Evolutionary conservation across 2,888 invertebrate genomes (phyloP).

Genomic region (Alentia gelatinosa): DNA sequence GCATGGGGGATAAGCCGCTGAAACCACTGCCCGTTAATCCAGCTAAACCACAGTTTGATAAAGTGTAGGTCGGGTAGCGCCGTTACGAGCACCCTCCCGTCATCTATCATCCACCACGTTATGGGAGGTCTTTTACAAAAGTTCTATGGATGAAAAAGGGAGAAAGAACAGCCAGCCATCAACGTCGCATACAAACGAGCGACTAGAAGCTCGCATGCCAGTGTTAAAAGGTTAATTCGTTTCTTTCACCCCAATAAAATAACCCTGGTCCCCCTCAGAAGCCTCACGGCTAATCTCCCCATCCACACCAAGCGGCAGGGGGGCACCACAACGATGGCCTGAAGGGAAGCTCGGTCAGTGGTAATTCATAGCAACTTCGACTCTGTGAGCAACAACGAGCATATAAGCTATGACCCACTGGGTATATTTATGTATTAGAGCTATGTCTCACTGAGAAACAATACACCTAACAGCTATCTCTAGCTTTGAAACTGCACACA

Average conservation of each 20-base stretch:
- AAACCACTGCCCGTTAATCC: background rate
- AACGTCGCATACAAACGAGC: slow-evolving; percentile 14
- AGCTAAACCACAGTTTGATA: background rate
- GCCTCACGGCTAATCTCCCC: background rate
- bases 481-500: too few species aligned
- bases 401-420: too few species aligned
- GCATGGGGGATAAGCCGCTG: background rate
- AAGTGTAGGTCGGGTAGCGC: background rate
- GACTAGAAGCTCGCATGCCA: background rate
- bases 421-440: too few species aligned
- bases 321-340: too few species aligned
- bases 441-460: too few species aligned
- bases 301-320: background rate
- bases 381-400: too few species aligned
- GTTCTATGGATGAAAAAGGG: background rate
- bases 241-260: slow-evolving; percentile 26
- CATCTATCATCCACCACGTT: background rate
- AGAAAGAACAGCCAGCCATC: background rate
- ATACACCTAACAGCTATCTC: too few species aligned
- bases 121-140: slow-evolving; percentile 3
- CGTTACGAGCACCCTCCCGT: background rate
- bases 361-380: too few species aligned
- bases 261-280: background rate
- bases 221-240: slow-evolving; percentile 16
- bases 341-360: too few species aligned